phyloP scores from a whole-genome alignment of 1,140 invertebrate species.

The Neodiprion fabricii region DNA sequence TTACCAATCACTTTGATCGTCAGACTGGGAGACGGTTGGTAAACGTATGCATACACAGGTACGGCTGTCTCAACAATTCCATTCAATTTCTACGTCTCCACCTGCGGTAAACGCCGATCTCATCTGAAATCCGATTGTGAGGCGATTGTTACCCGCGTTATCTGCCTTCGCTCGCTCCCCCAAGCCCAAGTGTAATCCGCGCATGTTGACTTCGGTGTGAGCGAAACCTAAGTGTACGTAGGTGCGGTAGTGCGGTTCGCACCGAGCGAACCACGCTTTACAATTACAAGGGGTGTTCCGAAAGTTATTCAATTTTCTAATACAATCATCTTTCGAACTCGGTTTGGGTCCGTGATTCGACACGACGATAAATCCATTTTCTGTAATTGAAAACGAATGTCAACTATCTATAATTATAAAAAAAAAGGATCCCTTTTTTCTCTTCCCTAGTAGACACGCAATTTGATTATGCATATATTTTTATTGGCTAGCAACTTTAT shows the following conservation, averaged over 20 bases:
- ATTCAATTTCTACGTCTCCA: constrained; percentile 1
- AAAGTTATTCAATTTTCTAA: background rate
- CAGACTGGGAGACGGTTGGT: background rate
- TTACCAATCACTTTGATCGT: background rate
- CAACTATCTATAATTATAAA: background rate
- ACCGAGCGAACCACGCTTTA: background rate
- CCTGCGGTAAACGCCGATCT: background rate
- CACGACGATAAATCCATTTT: background rate
- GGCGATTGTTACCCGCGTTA: no score
- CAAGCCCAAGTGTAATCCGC: background rate
- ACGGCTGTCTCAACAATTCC: constrained; percentile 4
- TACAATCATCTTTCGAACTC: no score
- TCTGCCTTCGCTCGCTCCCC: no score
- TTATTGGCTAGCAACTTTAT: no score
- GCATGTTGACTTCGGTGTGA: background rate
- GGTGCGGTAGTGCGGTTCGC: constrained; percentile 6
- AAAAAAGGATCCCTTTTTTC: background rate
- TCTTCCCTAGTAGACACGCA: no score
- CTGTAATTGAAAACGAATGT: background rate
- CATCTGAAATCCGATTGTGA: background rate
- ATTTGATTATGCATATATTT: no score
- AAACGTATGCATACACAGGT: background rate
- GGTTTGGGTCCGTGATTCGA: background rate
- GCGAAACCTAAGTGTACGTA: constrained; percentile 4
- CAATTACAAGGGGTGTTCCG: background rate